Base-by-base conservation (phyloP, 1,140 invertebrate genomes). In the Drosophila erecta region DNA sequence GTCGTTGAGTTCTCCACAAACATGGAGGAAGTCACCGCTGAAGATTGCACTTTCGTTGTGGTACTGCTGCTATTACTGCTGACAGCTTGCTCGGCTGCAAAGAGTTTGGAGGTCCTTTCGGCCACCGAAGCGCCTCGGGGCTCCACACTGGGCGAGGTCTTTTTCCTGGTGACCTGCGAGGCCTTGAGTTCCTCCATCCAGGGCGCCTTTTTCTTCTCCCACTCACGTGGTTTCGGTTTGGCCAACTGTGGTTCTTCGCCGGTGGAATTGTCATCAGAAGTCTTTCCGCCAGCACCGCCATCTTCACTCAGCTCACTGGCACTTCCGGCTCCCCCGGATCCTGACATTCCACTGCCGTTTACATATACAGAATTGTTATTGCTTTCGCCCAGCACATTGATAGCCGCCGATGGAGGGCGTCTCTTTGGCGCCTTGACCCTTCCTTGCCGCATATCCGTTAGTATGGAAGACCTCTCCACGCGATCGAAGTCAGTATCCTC, bases 151-250 rank as follows among this genome's bases (percentile, higher is more conserved):
- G 93, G 92, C 38, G 92, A 91, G n/a, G 92, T 91, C 58, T 93
- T 94, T 71, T 95, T 94, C 81, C 94, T 94, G 7, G 74, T 79
- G 22, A 94, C 94, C 90, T 95, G 94, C 79, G 95, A 95, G 33
- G 94, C 91, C 80, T 95, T 95, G 67, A 95, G 92, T 79, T 95
- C 95, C 65, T 94, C 95, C 93, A 95, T 93, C 95, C 95, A 95
- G 0, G 95, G 95, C 47, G 94, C 95, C 76, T 93, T 94, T 69
- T 95, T 94, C 76, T 94, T 95, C 76, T 95, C 94, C 93, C 93
- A 94, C 71, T 93, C 93, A 2, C 93, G 87, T 35, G 93, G 81
- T 76, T 93, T 93, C 4, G 93, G 93, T 74, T 94, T 94, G 17
- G 85, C 91, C 75, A 93, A 92, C 44, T 93, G 93, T 3, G 91